Evolutionary conservation across 2,113 vertebrate species (phyloP), one percentile per base, ranked within the genome.

Genomic region (Elaphurus davidianus): DNA sequence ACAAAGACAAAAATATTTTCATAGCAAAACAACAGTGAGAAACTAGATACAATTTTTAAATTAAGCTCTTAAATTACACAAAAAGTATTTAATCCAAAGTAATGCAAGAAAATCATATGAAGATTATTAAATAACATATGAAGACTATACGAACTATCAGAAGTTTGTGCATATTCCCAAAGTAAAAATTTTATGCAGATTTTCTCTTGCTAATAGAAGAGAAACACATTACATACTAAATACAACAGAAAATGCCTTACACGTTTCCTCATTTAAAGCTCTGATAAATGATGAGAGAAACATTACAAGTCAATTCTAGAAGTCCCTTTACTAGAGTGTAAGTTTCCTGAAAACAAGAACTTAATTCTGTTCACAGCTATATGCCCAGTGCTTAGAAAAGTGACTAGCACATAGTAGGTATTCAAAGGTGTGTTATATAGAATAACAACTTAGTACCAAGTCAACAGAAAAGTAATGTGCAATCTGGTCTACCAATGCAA

Each of bases 1-100:
- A 47, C 57, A 93, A 96, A 96, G n/a, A 81, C 27, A 96, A 87
- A 92, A 88, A 82, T 60, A 90, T 76, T 64, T 90, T 92, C 74
- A 92, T 3, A 86, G 54, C 55, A 87, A 78, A 87, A 96, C 15
- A 95, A 33, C 52, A 85, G 93, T 59, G 30, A 87, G 86, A 82
- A 97, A 60, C 33, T 81, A 95, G 7, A 96, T 11, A 90, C 1
- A 62, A 28, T 76, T 81, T 88, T 89, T n/a, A 30, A 83, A 52
- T 84, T 40, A 52, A 96, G 81, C 30, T 85, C 47, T 92, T 90
- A 45, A 92, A 82, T 6, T 90, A 54, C 10, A 87, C 30, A 57
- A 54, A 94, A 43, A 74, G 33, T 78, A 84, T 16, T 81, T 36
- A 92, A 92, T 55, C 27, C 54, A 88, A 95, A 93, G 55, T 92